Evolutionary conservation across 2,888 invertebrate species (phyloP), one percentile per base, ranked within the genome.

Genomic region (Troides helena): DNA sequence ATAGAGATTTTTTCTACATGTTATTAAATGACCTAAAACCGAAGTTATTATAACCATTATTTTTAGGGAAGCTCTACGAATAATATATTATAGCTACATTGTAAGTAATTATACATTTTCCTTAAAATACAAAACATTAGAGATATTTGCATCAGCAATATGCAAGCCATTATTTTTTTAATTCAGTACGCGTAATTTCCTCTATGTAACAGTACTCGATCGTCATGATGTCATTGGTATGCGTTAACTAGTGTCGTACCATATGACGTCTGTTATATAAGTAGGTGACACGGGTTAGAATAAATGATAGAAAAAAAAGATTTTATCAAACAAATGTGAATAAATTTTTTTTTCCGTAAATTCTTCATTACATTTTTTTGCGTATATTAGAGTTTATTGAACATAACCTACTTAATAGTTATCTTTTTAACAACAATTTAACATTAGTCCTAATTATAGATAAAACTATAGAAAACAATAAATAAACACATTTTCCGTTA

Each of bases 201-300:
- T 80, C 84, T 85, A 84, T 84, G 84, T 88, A 87, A 88, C 89
- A 86, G 87, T 88, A 87, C 83, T 86, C 80, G 81, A 81, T 81
- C 80, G 85, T 81, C 85, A 83, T 89, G 90, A 90, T 90, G 89
- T 90, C 90, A 90, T 87, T 85, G 87, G 86, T 85, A 86, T 88
- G 85, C 83, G 85, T 82, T 85, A 85, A 84, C 78, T 80, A 80
- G 80, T 84, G 84, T 84, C 85, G 84, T 82, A 85, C 81, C 81
- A 74, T 78, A 77, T 77, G 76, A 78, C 78, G 78, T 76, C 73
- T 72, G 77, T 85, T 84, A 83, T 83, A 78, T 82, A 84, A 85
- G 78, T 80, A 77, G 75, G 76, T 67, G 50, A 50, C 50, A 17
- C 17, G 17, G 50, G 3, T 50, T 14, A 17, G 17, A 17, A 50